Conservation (phyloP, 2,797 vertebrate genomes). For the Siniperca obscura region DNA sequence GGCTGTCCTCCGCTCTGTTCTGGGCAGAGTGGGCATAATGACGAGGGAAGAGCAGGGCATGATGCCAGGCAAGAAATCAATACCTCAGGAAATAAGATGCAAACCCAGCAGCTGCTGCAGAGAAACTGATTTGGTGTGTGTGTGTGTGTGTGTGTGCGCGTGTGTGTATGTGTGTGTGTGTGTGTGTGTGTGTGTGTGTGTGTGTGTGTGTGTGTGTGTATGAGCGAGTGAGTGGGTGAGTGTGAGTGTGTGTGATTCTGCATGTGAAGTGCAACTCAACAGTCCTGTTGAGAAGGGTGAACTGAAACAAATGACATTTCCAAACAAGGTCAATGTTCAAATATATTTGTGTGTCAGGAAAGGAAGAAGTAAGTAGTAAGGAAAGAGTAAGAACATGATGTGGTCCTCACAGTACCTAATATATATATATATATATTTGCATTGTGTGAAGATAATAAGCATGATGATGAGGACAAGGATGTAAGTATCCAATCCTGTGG, state of each 20-base stretch:
- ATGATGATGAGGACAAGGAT: not conserved
- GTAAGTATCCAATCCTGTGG: not conserved
- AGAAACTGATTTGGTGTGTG: constrained; percentile 58
- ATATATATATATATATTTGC: too few relatives aligned
- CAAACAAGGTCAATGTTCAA: constrained; percentile 55
- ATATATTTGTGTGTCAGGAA: constrained; percentile 29
- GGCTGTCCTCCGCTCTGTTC: constrained; percentile 55
- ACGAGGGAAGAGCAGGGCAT: constrained; percentile 62
- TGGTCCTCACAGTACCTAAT: not conserved
- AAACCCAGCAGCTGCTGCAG: constrained; percentile 71
- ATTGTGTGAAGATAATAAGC: not conserved
- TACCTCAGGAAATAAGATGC: constrained; percentile 78
- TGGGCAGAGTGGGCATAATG: constrained; percentile 69
- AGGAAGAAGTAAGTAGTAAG: not conserved
- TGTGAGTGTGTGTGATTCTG: constrained; percentile 33
- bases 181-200: constrained; percentile 26
- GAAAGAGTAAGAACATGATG: constrained; percentile 5
- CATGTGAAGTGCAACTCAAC: constrained; percentile 59
- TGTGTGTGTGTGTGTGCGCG: constrained; percentile 20
- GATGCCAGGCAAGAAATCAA: constrained; percentile 74
- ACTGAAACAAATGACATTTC: constrained; percentile 58
- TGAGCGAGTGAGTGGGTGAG: not conserved
- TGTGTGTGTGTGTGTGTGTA: constrained; percentile 22
- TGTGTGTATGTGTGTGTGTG: constrained; percentile 2
- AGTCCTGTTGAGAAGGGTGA: constrained; percentile 44